A percentile compares a stretch with the other conserved stretches of the same genome.
phyloP scores from a whole-genome alignment of 2,797 vertebrate genomes.

The Aeoliscus strigatus region DNA sequence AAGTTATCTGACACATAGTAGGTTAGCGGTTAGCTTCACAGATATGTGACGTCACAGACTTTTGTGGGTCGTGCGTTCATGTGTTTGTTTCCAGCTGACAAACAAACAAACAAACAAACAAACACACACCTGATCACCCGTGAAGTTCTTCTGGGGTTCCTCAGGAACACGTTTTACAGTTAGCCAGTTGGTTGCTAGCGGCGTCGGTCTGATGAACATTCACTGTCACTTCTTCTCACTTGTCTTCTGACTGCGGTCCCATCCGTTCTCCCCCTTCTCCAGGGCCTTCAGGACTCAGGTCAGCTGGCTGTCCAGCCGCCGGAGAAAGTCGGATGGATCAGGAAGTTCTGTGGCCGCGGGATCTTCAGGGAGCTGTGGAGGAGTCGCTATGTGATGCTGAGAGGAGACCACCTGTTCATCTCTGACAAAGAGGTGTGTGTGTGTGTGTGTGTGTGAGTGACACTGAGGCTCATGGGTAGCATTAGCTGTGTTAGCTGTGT shows the following conservation, averaged over 20 bases:
- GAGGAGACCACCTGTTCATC: conserved; percentile 87
- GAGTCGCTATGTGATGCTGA: conserved; percentile 87
- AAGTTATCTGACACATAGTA: too few relatives aligned
- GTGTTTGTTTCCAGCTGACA: too few relatives aligned
- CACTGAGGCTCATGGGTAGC: conserved; percentile 7
- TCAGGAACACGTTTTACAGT: too few relatives aligned
- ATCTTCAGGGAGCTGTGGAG: conserved; percentile 96
- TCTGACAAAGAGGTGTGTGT: conserved; percentile 87
- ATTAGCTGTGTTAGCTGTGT: neutral
- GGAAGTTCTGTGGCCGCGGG: conserved; percentile 91
- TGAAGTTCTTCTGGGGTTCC: too few relatives aligned
- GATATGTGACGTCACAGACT: too few relatives aligned
- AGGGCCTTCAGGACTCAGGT: conserved; percentile 83
- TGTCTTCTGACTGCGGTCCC: neutral
- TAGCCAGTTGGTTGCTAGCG: too few relatives aligned
- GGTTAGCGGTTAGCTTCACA: too few relatives aligned
- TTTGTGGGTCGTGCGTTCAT: too few relatives aligned
- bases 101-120: too few relatives aligned
- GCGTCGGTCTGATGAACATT: too few relatives aligned
- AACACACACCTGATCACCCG: too few relatives aligned
- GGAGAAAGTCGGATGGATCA: conserved; percentile 92
- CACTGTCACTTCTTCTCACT: neutral
- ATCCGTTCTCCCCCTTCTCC: neutral
- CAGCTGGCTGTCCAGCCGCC: conserved; percentile 69
- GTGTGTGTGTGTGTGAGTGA: neutral